Conservation (phyloP, 2,797 vertebrate species). For the Taenioides sp. region DNA sequence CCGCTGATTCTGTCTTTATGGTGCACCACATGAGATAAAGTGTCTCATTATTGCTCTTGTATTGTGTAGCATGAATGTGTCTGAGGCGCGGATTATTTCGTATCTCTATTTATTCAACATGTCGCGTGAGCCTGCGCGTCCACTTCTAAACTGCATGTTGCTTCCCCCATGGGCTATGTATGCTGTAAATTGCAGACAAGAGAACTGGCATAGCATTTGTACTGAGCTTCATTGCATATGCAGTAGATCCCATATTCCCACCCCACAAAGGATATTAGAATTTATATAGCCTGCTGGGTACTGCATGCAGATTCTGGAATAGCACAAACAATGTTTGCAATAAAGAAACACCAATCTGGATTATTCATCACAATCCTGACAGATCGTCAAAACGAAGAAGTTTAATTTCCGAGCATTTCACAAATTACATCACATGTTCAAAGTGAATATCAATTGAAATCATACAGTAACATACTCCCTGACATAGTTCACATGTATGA, state of each 20-base stretch:
- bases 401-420: not conserved
- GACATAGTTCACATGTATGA: too few species aligned
- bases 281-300: not conserved
- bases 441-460: not conserved
- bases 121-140: not conserved
- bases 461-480: too few species aligned
- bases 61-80: slow-evolving; percentile 5
- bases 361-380: not conserved
- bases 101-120: not conserved
- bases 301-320: slow-evolving; percentile 10
- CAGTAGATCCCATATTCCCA: not conserved
- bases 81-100: slow-evolving; percentile 4
- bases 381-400: not conserved
- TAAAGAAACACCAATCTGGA: slow-evolving; percentile 12
- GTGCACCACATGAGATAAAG: slow-evolving; percentile 2
- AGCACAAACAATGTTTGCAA: not conserved
- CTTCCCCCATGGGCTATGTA: slow-evolving; percentile 9
- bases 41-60: not conserved
- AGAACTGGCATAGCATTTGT: slow-evolving; percentile 1
- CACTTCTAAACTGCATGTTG: slow-evolving; percentile 18
- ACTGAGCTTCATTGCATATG: slow-evolving; percentile 1
- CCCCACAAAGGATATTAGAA: slow-evolving; percentile 1
- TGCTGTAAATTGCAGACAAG: slow-evolving; percentile 6
- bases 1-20: not conserved
- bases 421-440: not conserved